Evolutionary conservation across 2,888 invertebrate genomes (phyloP).

Genomic region (Drosophila paramelanica): DNA sequence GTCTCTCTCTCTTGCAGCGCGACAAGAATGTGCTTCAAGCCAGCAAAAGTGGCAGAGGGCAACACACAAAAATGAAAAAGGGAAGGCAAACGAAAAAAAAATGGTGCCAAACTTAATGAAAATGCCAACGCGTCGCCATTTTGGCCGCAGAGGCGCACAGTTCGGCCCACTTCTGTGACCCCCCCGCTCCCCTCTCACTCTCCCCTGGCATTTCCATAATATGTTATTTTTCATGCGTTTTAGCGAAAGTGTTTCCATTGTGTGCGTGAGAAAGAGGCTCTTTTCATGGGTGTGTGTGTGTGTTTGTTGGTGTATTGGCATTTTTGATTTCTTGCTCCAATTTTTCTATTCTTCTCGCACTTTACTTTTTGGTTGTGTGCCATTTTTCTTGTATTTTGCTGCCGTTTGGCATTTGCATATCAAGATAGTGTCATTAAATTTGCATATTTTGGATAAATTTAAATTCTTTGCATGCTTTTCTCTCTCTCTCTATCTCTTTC

Average conservation of each 20-base stretch:
- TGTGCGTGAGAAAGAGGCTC: constrained; percentile 15
- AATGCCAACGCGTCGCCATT: constrained; percentile 75
- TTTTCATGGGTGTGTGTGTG: neutral
- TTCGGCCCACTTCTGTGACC: constrained; percentile 2
- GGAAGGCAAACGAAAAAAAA: constrained; percentile 42
- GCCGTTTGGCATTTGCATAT: constrained; percentile 66
- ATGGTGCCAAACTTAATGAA: constrained; percentile 75
- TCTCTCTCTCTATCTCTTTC: constrained; percentile 9
- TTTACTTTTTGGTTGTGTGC: constrained; percentile 36
- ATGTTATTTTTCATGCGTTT: constrained; percentile 73
- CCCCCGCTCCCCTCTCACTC: constrained; percentile 1
- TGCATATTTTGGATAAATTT: constrained; percentile 76
- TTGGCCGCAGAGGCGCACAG: constrained; percentile 62
- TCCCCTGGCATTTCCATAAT: constrained; percentile 35
- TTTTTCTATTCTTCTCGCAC: constrained; percentile 23
- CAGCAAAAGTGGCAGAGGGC: constrained; percentile 22
- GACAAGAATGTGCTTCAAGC: constrained; percentile 57
- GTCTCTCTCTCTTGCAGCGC: constrained; percentile 25
- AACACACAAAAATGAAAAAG: constrained; percentile 12
- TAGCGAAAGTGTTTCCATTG: constrained; percentile 64
- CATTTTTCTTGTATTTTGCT: constrained; percentile 52
- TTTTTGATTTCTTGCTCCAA: constrained; percentile 61
- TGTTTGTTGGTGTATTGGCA: constrained; percentile 43
- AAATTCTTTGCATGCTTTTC: constrained; percentile 69
- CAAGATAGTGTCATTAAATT: constrained; percentile 76